phyloP scores from a whole-genome alignment of 1,140 invertebrate species.

The Drosophila obscura region DNA sequence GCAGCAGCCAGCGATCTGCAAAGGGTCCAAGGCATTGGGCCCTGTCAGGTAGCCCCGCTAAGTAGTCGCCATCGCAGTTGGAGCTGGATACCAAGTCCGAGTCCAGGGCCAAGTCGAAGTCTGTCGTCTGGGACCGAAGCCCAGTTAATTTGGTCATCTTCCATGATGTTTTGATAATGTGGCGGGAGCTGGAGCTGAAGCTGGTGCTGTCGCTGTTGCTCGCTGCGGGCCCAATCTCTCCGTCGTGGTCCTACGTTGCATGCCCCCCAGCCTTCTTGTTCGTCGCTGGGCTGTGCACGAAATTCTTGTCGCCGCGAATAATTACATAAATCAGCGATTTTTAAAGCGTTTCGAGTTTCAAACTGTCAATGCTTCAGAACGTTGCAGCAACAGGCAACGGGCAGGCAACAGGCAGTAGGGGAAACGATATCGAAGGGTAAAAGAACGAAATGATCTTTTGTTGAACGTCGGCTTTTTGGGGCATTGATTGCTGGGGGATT shows the following conservation, averaged over 20 bases:
- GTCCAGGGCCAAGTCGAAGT: conserved; percentile 4
- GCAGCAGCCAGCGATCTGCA: neutral
- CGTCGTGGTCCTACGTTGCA: conserved; percentile 36
- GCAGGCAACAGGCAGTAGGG: neutral
- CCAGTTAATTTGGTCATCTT: conserved; percentile 81
- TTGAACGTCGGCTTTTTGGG: conserved; percentile 65
- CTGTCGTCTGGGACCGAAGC: conserved; percentile 30
- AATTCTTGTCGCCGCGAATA: conserved; percentile 80
- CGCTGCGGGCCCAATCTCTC: conserved; percentile 30
- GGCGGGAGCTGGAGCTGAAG: conserved; percentile 42
- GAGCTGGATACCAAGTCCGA: neutral
- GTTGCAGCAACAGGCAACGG: neutral
- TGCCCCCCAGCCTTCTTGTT: conserved; percentile 17
- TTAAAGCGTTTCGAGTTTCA: conserved; percentile 80
- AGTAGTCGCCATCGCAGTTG: conserved; percentile 41
- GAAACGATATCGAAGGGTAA: neutral
- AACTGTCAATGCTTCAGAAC: conserved; percentile 65
- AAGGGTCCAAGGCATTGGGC: neutral
- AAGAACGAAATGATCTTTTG: conserved; percentile 16
- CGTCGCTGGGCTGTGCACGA: conserved; percentile 59
- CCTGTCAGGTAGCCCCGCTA: conserved; percentile 64
- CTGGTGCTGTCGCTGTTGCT: conserved; percentile 7
- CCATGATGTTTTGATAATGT: conserved; percentile 82
- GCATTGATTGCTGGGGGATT: conserved; percentile 54
- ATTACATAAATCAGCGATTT: conserved; percentile 80